Percentiles rank a stretch among this genome's conserved stretches.
Evolutionary conservation across 2,113 vertebrate species (phyloP).

Genomic region (Nyctibius bracteatus): DNA sequence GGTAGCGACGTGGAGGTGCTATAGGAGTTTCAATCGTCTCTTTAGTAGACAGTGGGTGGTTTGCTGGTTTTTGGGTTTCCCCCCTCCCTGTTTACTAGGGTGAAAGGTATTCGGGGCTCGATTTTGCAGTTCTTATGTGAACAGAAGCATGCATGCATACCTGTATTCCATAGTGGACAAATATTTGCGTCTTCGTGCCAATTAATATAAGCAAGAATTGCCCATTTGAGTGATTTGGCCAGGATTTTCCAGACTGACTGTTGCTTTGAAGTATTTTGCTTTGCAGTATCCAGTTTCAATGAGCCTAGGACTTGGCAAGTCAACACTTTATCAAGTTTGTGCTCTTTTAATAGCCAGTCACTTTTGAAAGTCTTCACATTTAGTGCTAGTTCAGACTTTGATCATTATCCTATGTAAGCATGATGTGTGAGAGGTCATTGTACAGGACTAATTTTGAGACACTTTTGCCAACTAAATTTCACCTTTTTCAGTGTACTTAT

Average conservation of each 20-base stretch:
- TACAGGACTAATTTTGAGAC: background rate
- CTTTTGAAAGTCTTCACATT: background rate
- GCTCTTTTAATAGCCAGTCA: background rate
- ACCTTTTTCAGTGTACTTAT: background rate
- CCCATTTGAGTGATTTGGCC: background rate
- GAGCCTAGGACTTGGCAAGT: background rate
- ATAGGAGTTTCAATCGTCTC: background rate
- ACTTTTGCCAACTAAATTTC: background rate
- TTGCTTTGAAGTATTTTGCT: background rate
- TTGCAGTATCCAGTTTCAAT: background rate
- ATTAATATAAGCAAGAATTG: background rate
- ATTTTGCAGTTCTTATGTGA: background rate
- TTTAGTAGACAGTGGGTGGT: background rate
- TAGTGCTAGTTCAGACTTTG: background rate
- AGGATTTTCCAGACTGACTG: background rate
- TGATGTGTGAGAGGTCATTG: background rate
- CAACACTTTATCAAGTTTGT: background rate
- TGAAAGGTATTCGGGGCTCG: background rate
- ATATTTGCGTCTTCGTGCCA: background rate
- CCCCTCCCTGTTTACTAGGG: background rate
- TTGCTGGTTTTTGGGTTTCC: background rate
- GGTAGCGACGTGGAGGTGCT: background rate
- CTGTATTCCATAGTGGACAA: background rate
- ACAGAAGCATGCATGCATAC: background rate
- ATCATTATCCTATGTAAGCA: background rate